phyloP scores from a whole-genome alignment of 2,113 vertebrate species.

The Vicugna pacos region DNA sequence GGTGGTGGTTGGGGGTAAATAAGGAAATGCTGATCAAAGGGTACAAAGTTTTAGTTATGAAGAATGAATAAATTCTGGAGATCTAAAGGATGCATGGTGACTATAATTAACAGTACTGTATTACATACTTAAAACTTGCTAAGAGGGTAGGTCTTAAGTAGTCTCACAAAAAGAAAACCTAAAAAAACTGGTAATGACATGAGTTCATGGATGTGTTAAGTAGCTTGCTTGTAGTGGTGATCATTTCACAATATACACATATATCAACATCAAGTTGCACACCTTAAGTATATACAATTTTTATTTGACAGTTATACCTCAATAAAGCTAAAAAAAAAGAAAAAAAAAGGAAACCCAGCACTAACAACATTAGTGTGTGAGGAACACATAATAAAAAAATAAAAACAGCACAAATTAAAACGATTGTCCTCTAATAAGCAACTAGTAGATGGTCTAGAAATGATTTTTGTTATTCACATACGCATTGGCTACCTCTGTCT shows the following conservation, averaged over 20 bases:
- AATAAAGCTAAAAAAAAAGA: background rate
- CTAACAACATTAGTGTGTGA: background rate
- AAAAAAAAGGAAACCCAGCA: background rate
- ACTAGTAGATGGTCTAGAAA: background rate
- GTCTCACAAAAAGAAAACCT: background rate
- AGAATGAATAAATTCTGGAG: background rate
- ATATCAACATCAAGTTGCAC: background rate
- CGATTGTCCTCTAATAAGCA: background rate
- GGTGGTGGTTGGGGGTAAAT: background rate
- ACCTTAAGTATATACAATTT: background rate
- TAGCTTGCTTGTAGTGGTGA: background rate
- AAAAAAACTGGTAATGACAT: background rate
- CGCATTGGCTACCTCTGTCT: background rate
- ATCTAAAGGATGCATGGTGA: background rate
- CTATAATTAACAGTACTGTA: background rate
- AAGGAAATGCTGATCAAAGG: background rate
- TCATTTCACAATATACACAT: background rate
- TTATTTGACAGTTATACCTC: background rate
- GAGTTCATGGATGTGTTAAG: background rate
- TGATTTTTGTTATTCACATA: background rate
- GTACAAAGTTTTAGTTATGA: background rate
- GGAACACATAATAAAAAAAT: background rate
- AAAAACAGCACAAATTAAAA: background rate
- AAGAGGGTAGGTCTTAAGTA: background rate
- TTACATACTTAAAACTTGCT: background rate